These are phyloP conservation scores for Homalodisca vitripennis DNA, from an alignment of 1,140 invertebrate species.

Conservation along the genomic window DNA sequence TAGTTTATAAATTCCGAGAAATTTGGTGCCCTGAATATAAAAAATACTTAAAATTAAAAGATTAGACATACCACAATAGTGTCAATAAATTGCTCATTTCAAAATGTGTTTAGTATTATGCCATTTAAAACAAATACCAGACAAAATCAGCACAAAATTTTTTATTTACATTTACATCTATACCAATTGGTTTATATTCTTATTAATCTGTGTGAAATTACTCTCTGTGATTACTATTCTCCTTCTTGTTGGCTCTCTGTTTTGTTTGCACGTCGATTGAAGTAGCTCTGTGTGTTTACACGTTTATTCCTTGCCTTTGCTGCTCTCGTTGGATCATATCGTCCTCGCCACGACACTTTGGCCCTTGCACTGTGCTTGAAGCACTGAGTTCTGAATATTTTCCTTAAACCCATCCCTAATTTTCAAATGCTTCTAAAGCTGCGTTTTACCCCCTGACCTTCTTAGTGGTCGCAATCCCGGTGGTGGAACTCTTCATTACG, in stretches of 20 bases:
- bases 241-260: neutral
- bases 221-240: neutral
- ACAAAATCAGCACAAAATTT: no score
- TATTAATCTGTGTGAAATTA: neutral
- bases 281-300: conserved; percentile 2
- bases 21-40: no score
- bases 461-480: no score
- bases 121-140: no score
- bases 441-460: conserved; percentile 14
- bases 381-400: no score
- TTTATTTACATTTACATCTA: neutral
- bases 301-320: conserved; percentile 13
- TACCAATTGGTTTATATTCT: neutral
- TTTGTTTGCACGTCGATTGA: neutral
- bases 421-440: conserved; percentile 18
- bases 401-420: conserved; percentile 9
- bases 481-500: conserved; percentile 4
- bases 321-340: conserved; percentile 19
- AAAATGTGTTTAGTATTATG: no score
- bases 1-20: no score
- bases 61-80: no score
- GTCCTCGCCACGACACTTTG: conserved; percentile 16
- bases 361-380: conserved; percentile 1
- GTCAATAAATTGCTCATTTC: no score
- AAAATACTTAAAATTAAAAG: no score